Evolutionary conservation across 2,888 invertebrate genomes (phyloP).

Genomic region (Euzophera pinguis): DNA sequence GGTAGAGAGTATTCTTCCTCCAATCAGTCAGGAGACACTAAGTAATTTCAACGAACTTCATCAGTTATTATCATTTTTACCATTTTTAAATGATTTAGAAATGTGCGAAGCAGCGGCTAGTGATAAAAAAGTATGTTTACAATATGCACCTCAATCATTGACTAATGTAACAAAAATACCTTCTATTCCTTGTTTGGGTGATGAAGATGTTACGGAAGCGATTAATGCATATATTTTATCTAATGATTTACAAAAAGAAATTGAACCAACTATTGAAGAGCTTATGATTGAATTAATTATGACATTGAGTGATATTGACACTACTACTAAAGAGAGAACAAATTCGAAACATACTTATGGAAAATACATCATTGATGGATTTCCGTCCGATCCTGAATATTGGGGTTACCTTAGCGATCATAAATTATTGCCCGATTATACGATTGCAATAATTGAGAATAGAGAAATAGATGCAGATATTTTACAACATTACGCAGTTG

Average conservation of each 20-base stretch:
- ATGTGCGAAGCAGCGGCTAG: constrained; percentile 37
- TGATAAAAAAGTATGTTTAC: constrained; percentile 32
- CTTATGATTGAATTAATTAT: constrained; percentile 56
- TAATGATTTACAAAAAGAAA: constrained; percentile 62
- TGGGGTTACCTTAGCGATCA: constrained; percentile 64
- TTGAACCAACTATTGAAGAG: constrained; percentile 62
- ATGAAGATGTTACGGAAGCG: constrained; percentile 62
- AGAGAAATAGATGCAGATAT: constrained; percentile 58
- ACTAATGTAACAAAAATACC: constrained; percentile 39
- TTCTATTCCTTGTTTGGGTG: constrained; percentile 59
- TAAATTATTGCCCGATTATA: constrained; percentile 75
- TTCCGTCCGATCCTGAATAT: constrained; percentile 69
- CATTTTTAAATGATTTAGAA: constrained; percentile 46
- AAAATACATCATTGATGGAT: constrained; percentile 82
- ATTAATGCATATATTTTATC: constrained; percentile 50
- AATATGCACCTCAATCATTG: constrained; percentile 61
- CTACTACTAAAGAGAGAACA: constrained; percentile 37
- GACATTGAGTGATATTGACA: constrained; percentile 55
- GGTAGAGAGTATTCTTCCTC: not conserved
- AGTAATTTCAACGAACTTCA: constrained; percentile 29
- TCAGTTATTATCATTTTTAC: constrained; percentile 38
- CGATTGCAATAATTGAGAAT: constrained; percentile 76
- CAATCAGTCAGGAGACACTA: constrained; percentile 18
- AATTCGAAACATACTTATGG: constrained; percentile 49
- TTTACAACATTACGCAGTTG: constrained; percentile 49